A percentile compares a stretch with the other conserved stretches of the same genome.
Evolutionary conservation across 2,113 vertebrate genomes (phyloP).

Genomic region (western clawed frog (Xenopus tropicalis)): DNA sequence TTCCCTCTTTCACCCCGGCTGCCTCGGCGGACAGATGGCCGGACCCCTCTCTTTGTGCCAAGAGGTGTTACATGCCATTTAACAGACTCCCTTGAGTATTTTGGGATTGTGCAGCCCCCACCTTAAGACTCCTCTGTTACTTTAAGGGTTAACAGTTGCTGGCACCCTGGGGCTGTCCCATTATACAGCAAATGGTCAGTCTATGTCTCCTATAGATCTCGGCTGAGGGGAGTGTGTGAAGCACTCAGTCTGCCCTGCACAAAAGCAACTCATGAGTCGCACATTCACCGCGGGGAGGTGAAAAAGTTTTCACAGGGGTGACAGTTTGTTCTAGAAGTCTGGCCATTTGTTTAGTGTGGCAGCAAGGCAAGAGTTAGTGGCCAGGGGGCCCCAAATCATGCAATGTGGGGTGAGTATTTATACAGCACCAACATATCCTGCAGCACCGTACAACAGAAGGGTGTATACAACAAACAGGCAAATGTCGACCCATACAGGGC

Average conservation of each 20-base stretch:
- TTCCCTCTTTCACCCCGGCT: not conserved
- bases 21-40: not conserved
- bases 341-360: slow-evolving; percentile 28
- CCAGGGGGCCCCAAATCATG: too few relatives aligned
- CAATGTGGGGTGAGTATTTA: too few relatives aligned
- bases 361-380: not conserved
- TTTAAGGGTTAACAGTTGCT: slow-evolving; percentile 58
- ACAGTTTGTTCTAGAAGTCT: slow-evolving; percentile 47
- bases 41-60: not conserved
- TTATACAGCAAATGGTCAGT: slow-evolving; percentile 37
- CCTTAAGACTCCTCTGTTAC: slow-evolving; percentile 51
- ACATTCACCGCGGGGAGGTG: slow-evolving; percentile 25
- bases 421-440: too few relatives aligned
- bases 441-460: too few relatives aligned
- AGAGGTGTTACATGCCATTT: not conserved
- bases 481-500: too few relatives aligned
- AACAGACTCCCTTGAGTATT: not conserved
- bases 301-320: slow-evolving; percentile 37
- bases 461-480: too few relatives aligned
- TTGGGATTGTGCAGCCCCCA: not conserved
- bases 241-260: slow-evolving; percentile 29
- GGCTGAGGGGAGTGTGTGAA: slow-evolving; percentile 42
- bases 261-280: slow-evolving; percentile 24
- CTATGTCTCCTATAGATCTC: slow-evolving; percentile 28
- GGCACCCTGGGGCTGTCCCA: slow-evolving; percentile 37